phyloP scores from a whole-genome alignment of 2,113 vertebrate species.

The Oreochromis aureus region DNA sequence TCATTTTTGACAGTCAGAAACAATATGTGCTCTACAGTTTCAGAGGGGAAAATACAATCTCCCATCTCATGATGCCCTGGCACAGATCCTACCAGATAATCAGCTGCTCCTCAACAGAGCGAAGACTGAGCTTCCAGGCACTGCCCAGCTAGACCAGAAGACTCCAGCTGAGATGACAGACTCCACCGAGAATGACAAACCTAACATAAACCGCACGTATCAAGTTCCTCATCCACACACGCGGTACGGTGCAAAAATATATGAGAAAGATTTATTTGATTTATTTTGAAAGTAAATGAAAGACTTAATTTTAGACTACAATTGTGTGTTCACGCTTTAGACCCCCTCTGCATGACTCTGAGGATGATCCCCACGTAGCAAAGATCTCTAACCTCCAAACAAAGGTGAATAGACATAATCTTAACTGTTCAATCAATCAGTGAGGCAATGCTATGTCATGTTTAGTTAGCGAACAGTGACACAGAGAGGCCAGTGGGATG shows the following conservation, averaged over 20 bases:
- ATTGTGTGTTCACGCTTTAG: constrained; percentile 1
- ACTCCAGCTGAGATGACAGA: background rate
- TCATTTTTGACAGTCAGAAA: background rate
- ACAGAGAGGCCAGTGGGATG: background rate
- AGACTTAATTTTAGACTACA: background rate
- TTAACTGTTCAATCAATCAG: constrained; percentile 15
- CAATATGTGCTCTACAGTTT: constrained; percentile 4
- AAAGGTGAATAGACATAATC: constrained; percentile 38
- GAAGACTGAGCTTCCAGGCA: background rate
- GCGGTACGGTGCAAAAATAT: background rate
- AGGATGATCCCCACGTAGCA: constrained; percentile 12
- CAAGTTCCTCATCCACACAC: constrained; percentile 12
- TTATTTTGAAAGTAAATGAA: background rate
- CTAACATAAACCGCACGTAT: constrained; percentile 37
- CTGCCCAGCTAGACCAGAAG: background rate
- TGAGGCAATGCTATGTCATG: background rate
- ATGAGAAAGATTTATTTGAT: background rate
- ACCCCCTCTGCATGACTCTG: background rate
- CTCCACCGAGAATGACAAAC: background rate
- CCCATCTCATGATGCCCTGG: constrained; percentile 62
- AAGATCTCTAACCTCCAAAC: constrained; percentile 39
- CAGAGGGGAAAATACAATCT: constrained; percentile 34
- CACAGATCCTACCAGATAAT: constrained; percentile 57
- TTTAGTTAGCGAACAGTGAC: background rate
- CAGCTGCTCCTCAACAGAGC: background rate